A percentile compares a stretch with the other conserved stretches of the same genome.
These are phyloP conservation scores for Gallinago media DNA, from an alignment of 2,113 vertebrate species.

Conservation along the genomic window DNA sequence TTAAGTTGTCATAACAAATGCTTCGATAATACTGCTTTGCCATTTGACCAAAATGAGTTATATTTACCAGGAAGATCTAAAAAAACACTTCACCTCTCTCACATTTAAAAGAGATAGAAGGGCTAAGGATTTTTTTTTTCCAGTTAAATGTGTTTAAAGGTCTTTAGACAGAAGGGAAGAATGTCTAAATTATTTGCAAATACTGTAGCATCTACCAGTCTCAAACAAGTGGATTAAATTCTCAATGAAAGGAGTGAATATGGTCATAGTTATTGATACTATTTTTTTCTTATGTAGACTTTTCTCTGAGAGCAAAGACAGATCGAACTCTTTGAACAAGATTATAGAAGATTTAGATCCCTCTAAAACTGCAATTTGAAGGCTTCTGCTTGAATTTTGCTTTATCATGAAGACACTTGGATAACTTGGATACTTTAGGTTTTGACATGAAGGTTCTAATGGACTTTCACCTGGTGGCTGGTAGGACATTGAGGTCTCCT, in stretches of 20 bases:
- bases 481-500: background rate
- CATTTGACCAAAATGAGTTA: background rate
- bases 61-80: background rate
- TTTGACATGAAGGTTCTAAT: background rate
- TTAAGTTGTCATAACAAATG: background rate
- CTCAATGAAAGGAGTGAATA: background rate
- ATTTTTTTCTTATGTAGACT: background rate
- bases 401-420: background rate
- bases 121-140: background rate
- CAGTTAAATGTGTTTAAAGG: background rate
- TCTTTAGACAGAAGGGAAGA: background rate
- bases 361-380: background rate
- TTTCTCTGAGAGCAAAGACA: background rate
- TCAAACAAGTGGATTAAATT: background rate
- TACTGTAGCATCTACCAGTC: background rate
- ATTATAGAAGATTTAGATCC: background rate
- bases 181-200: background rate
- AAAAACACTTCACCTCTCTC: background rate
- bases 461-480: background rate
- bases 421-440: background rate
- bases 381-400: background rate
- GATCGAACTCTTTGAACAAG: fast-evolving
- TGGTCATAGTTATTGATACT: background rate
- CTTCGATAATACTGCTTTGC: background rate
- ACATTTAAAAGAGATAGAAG: background rate